A percentile compares a stretch with the other conserved stretches of the same genome.
Conservation (phyloP, 2,113 vertebrate species). For the Pipa parva region DNA sequence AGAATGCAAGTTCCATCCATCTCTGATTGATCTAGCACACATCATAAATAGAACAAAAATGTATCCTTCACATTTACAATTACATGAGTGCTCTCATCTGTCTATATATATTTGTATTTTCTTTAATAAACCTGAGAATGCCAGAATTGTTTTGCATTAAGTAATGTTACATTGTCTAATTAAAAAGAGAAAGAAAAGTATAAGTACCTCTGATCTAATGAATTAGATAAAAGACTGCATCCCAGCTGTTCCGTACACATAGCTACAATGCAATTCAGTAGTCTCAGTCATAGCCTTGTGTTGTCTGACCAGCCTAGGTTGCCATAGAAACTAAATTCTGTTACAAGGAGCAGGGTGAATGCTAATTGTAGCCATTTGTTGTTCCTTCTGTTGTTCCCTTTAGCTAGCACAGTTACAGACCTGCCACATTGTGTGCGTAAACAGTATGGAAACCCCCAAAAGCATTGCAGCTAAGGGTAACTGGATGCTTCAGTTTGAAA, state of each 20-base stretch:
- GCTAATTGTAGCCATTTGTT: constrained; percentile 55
- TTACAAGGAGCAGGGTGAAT: constrained; percentile 48
- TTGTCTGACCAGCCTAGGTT: constrained; percentile 64
- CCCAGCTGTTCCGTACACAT: constrained; percentile 31
- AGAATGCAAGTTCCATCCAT: too few species aligned
- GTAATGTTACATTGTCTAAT: too few species aligned
- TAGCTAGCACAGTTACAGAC: constrained; percentile 58
- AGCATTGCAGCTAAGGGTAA: constrained; percentile 55
- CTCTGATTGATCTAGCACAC: too few species aligned
- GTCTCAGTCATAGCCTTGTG: constrained; percentile 51
- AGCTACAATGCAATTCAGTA: constrained; percentile 42
- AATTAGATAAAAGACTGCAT: constrained; percentile 15
- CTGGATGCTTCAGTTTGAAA: constrained; percentile 55
- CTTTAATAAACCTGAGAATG: too few species aligned
- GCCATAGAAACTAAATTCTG: constrained; percentile 63
- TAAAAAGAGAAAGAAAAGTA: constrained; percentile 39
- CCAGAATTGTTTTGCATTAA: too few species aligned
- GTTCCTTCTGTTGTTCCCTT: constrained; percentile 55
- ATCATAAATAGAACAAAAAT: too few species aligned
- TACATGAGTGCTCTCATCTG: too few species aligned
- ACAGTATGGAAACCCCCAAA: constrained; percentile 54
- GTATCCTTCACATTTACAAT: too few species aligned
- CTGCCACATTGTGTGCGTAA: constrained; percentile 57
- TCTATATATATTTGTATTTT: too few species aligned
- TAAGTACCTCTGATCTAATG: constrained; percentile 13